These are phyloP conservation scores for Cheilosia vulpina DNA, from an alignment of 2,888 invertebrate genomes.

Conservation along the genomic window DNA sequence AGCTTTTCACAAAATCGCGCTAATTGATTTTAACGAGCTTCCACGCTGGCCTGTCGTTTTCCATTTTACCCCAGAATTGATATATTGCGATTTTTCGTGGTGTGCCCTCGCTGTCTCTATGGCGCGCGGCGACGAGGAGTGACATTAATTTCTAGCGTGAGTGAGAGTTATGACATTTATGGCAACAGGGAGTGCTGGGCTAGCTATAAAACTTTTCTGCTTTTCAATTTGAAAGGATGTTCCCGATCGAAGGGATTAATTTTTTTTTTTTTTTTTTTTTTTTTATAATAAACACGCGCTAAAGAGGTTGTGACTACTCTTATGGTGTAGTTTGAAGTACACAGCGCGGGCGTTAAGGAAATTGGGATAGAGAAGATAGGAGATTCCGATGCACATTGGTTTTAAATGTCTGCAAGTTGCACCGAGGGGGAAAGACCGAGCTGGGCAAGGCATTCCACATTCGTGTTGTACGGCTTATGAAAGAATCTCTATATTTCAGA, in stretches of 20 bases:
- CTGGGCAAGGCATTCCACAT: no score
- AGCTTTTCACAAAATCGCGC: constrained; percentile 69
- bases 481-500: no score
- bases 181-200: neutral
- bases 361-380: no score
- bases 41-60: constrained; percentile 57
- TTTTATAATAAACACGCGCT: no score
- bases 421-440: no score
- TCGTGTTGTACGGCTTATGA: no score
- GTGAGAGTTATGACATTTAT: constrained; percentile 59
- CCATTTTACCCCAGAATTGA: constrained; percentile 56
- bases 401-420: no score
- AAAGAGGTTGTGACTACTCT: no score
- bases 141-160: constrained; percentile 56
- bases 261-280: no score
- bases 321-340: no score
- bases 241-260: constrained; percentile 56
- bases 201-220: constrained; percentile 11
- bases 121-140: constrained; percentile 12
- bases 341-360: no score
- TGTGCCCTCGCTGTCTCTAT: constrained; percentile 4
- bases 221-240: constrained; percentile 35
- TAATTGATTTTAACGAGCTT: constrained; percentile 75
- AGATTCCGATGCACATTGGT: no score
- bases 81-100: constrained; percentile 64